These are phyloP conservation scores for Oryzias dopingdopingensis DNA, from an alignment of 2,797 vertebrate genomes.

Conservation along the genomic window DNA sequence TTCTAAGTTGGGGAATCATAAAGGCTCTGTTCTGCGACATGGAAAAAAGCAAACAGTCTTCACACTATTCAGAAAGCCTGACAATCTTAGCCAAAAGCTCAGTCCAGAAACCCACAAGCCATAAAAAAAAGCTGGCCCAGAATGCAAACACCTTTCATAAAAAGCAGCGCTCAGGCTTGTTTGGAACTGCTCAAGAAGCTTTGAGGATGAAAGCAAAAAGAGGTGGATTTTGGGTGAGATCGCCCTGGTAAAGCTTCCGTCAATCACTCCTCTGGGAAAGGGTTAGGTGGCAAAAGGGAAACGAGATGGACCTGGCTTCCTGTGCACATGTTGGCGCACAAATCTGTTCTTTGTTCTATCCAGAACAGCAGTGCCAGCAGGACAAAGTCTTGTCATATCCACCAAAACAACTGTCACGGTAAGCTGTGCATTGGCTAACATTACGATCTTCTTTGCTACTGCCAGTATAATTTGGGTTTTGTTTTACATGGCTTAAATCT, in stretches of 20 bases:
- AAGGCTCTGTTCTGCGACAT: slow-evolving; percentile 19
- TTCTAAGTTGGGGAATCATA: slow-evolving; percentile 31
- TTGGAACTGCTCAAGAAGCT: slow-evolving; percentile 53
- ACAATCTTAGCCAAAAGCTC: slow-evolving; percentile 48
- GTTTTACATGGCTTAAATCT: slow-evolving; percentile 3
- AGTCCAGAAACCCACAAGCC: slow-evolving; percentile 36
- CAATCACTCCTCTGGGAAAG: slow-evolving; percentile 54
- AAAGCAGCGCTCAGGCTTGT: slow-evolving; percentile 43
- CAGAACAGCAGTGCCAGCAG: slow-evolving; percentile 25
- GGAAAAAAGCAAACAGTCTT: slow-evolving; percentile 29
- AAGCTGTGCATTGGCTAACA: slow-evolving; percentile 35
- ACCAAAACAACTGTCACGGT: slow-evolving; percentile 43
- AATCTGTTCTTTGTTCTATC: slow-evolving; percentile 45
- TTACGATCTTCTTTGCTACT: slow-evolving; percentile 25
- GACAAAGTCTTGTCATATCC: slow-evolving; percentile 39
- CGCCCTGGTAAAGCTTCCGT: slow-evolving; percentile 55
- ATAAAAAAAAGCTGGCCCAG: slow-evolving; percentile 32
- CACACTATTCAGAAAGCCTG: slow-evolving; percentile 47
- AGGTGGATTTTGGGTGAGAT: slow-evolving; percentile 51
- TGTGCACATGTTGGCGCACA: slow-evolving; percentile 35
- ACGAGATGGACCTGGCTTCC: slow-evolving; percentile 36
- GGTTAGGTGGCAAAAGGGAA: slow-evolving; percentile 31
- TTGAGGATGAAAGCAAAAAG: slow-evolving; percentile 44
- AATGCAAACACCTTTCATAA: slow-evolving; percentile 55
- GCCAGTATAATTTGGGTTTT: not conserved